Percentiles rank a stretch among this genome's conserved stretches.
phyloP scores from a whole-genome alignment of 1,140 invertebrate genomes.

The Diabrotica virgifera region DNA sequence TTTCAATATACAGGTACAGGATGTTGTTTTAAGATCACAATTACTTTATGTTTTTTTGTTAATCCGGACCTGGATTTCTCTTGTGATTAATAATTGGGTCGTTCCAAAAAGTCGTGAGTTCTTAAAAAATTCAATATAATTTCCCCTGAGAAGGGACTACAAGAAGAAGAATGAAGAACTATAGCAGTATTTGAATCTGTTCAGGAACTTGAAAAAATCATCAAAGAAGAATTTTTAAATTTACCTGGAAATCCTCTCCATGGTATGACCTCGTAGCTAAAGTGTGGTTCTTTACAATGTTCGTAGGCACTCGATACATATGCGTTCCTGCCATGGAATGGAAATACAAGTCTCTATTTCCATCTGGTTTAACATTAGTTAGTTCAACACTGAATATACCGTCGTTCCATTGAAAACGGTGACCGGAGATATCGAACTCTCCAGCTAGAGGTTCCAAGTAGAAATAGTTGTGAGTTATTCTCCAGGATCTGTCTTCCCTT shows the following conservation, averaged over 20 bases:
- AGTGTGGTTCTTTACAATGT: conserved; percentile 59
- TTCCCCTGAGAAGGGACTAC: no score
- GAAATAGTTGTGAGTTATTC: conserved; percentile 70
- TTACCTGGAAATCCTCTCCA: conserved; percentile 51
- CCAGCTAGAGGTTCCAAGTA: conserved; percentile 66
- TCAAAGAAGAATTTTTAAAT: background rate
- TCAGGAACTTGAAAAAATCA: no score
- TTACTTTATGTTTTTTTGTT: no score
- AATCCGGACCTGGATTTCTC: no score
- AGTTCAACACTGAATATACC: conserved; percentile 68
- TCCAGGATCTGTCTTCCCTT: conserved; percentile 62
- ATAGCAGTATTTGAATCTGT: no score
- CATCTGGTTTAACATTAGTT: conserved; percentile 53
- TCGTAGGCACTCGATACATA: conserved; percentile 65
- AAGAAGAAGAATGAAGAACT: no score
- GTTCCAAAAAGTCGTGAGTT: no score
- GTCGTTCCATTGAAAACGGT: conserved; percentile 68
- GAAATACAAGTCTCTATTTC: conserved; percentile 62
- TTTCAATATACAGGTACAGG: no score
- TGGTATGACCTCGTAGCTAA: conserved; percentile 59
- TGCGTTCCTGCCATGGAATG: conserved; percentile 65
- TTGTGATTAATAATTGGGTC: no score
- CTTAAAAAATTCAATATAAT: no score
- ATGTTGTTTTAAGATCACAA: no score
- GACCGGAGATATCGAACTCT: conserved; percentile 63